Evolutionary conservation across 2,888 invertebrate genomes (phyloP).

Genomic region (Drosophila mimica): DNA sequence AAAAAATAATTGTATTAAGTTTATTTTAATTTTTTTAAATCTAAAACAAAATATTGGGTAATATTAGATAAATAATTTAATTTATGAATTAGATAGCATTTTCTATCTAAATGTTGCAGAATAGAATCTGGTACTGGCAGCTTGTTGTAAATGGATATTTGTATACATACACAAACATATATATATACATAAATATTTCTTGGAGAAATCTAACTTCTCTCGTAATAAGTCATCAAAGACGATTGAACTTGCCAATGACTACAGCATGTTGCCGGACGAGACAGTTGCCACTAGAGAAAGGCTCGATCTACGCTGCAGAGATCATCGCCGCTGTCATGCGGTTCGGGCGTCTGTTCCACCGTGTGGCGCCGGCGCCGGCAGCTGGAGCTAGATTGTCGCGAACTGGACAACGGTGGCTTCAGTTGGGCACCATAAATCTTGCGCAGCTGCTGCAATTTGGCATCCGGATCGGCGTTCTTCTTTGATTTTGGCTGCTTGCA

Average conservation of each 20-base stretch:
- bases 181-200: neutral
- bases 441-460: constrained; percentile 66
- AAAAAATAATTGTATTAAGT: neutral
- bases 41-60: neutral
- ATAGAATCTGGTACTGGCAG: neutral
- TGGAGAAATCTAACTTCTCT: neutral
- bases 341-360: constrained; percentile 44
- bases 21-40: neutral
- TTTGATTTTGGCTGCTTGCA: constrained; percentile 51
- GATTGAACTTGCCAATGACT: neutral
- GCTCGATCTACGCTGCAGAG: constrained; percentile 83
- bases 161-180: neutral
- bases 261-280: neutral
- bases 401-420: constrained; percentile 40
- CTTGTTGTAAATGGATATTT: neutral
- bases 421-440: constrained; percentile 70
- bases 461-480: constrained; percentile 51
- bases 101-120: neutral
- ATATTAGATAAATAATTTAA: neutral
- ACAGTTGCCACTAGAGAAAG: constrained; percentile 57
- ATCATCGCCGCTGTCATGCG: constrained; percentile 81
- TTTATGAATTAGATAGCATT: neutral
- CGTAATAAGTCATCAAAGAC: neutral
- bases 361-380: constrained; percentile 27
- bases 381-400: constrained; percentile 60